Evolutionary conservation across 2,888 invertebrate species (phyloP).

Genomic region (Lypha dubia): DNA sequence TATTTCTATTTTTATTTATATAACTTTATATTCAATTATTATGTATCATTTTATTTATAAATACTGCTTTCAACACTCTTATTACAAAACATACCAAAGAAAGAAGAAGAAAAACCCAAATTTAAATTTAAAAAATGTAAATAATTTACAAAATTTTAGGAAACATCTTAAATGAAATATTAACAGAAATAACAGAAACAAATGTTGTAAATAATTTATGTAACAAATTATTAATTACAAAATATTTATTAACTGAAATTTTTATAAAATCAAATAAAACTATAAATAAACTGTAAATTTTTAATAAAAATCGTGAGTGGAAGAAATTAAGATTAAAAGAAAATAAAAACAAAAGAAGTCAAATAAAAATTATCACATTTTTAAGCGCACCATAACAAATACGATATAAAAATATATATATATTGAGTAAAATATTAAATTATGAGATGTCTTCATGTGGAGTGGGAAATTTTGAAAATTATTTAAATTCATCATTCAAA

Average conservation of each 20-base stretch:
- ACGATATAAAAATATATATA: no score
- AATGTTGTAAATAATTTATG: slow-evolving; percentile 39
- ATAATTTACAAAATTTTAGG: slow-evolving; percentile 15
- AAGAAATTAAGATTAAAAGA: slow-evolving; percentile 1
- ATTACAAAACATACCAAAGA: slow-evolving; percentile 60
- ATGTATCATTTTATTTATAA: not conserved
- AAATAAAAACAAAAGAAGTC: not conserved
- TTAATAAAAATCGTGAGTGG: slow-evolving; percentile 5
- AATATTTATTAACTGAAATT: slow-evolving; percentile 30
- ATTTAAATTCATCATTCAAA: not conserved
- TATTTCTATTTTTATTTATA: no score
- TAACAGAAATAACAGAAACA: not conserved
- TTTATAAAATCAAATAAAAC: slow-evolving; percentile 36
- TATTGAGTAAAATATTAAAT: not conserved
- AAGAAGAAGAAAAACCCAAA: slow-evolving; percentile 31
- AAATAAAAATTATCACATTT: slow-evolving; percentile 50
- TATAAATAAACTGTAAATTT: slow-evolving; percentile 46
- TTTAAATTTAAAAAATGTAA: slow-evolving; percentile 52
- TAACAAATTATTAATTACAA: not conserved
- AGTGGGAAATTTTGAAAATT: not conserved
- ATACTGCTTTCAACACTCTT: not conserved
- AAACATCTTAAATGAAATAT: not conserved
- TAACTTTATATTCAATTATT: not conserved
- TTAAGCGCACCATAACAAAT: slow-evolving; percentile 58
- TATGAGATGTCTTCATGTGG: not conserved